Percentiles rank a stretch among this genome's conserved stretches.
Evolutionary conservation across 35 echinoderm and acorn worm species (phyloP).

Genomic region (Diadema setosum): DNA sequence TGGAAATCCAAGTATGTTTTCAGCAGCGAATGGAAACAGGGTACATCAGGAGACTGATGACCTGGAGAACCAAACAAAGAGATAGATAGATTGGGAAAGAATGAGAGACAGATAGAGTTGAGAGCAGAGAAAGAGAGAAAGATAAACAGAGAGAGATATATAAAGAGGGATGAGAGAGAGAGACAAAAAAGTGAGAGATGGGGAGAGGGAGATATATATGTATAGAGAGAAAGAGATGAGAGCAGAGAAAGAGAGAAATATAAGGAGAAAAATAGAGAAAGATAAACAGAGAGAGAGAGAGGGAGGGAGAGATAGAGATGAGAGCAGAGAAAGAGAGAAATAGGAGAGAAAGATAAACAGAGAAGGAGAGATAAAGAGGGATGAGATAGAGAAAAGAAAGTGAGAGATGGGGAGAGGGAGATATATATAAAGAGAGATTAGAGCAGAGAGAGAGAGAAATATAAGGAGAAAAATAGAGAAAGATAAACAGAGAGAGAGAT

Average conservation of each 20-base stretch:
- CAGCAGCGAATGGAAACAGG: no score
- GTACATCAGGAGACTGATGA: no score
- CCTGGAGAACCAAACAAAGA: no score
- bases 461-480: not conserved
- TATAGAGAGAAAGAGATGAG: not conserved
- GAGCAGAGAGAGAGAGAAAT: not conserved
- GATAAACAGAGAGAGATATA: not conserved
- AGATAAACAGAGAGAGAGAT: not conserved
- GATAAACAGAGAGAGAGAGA: not conserved
- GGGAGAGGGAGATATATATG: not conserved
- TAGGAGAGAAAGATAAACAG: not conserved
- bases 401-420: not conserved
- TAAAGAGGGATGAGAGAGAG: not conserved
- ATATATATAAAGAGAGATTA: not conserved
- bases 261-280: not conserved
- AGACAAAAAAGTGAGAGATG: not conserved
- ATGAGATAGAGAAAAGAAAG: not conserved
- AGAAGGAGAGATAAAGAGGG: not conserved
- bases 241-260: not conserved
- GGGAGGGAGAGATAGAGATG: not conserved
- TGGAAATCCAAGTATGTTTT: no score
- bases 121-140: no score
- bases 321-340: not conserved
- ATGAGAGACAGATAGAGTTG: not conserved
- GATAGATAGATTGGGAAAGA: no score